Base-by-base conservation (phyloP, 1,140 invertebrate genomes). In the Hylaeus volcanicus region DNA sequence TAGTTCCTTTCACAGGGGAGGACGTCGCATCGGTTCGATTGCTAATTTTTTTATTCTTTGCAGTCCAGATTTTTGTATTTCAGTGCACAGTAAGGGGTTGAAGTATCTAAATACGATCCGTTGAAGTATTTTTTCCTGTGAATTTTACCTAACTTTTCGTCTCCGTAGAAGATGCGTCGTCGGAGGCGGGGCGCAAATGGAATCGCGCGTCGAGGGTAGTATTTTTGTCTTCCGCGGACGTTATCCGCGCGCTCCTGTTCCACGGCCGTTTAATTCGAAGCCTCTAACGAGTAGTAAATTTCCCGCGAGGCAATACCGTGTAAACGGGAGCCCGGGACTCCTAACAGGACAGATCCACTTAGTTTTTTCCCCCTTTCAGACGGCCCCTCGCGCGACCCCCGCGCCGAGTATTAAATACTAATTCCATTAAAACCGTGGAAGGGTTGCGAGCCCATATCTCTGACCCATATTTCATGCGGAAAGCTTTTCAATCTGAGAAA, bases 401-500 rank as follows among this genome's bases (percentile, higher is more conserved):
- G 75, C 82, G 72, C 76, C 85, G 89, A 68, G 85, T 92, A 93
- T 93, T 93, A 93, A 93, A 93, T 92, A 93, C 92, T 93, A 93
- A 93, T 93, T 93, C 91, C 92, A 93, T 93, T 93, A 93, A 93
- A 93, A 74, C 88, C 87, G 88, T 89, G 90, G 90, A 93, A 93
- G 92, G 92, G 92, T 92, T 93, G 92, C 81, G 91, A 79, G 85
- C 79, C 85, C 84, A 76, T 86, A 89, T 90, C 87, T 92, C 89
- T 92, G 90, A 92, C 91, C 90, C 92, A 92, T 93, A 93, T 92
- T 90, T 93, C 93, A 93, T 93, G 87, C 85, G 89, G 75, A 92
- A 92, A 93, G 92, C 92, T 92, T 93, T 93, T 93, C 93, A 93
- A 93, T 93, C 92, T 91, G 91, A 93, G 91, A 93, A 93, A 93